A percentile compares a stretch with the other conserved stretches of the same genome.
Evolutionary conservation across 1,140 invertebrate species (phyloP).

Genomic region (Alviniconcha marisindica): DNA sequence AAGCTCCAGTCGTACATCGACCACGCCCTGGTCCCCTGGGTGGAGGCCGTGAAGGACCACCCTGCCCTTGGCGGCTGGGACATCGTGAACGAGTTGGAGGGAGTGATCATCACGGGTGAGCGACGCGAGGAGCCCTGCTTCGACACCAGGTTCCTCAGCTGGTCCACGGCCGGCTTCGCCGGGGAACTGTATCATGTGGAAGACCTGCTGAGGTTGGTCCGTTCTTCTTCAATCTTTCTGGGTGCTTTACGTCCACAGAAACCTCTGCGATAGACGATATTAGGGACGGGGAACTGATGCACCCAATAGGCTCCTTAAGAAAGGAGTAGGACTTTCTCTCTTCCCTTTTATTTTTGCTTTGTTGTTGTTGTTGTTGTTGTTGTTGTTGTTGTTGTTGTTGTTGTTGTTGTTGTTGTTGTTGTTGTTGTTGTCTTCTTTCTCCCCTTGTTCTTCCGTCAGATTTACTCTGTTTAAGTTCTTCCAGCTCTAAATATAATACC

Average conservation of each 20-base stretch:
- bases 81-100: constrained; percentile 75
- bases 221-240: too few species aligned
- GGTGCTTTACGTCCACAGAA: too few species aligned
- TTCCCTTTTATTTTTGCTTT: background rate
- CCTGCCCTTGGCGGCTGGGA: constrained; percentile 74
- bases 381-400: background rate
- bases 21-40: constrained; percentile 69
- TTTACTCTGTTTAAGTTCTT: too few species aligned
- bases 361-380: background rate
- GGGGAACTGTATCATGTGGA: constrained; percentile 58
- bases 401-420: background rate
- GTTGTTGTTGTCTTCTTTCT: background rate
- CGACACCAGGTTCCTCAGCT: constrained; percentile 65
- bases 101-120: constrained; percentile 65
- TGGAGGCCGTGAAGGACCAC: constrained; percentile 68
- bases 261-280: too few species aligned
- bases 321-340: too few species aligned
- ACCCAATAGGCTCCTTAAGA: too few species aligned
- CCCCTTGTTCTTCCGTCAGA: too few species aligned
- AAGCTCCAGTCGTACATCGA: constrained; percentile 74
- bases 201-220: constrained; percentile 57
- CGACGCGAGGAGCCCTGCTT: constrained; percentile 70
- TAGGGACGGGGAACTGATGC: too few species aligned
- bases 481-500: too few species aligned
- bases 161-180: constrained; percentile 73